Conservation (phyloP, 2,113 vertebrate species). For the Emydura subglobosa region DNA sequence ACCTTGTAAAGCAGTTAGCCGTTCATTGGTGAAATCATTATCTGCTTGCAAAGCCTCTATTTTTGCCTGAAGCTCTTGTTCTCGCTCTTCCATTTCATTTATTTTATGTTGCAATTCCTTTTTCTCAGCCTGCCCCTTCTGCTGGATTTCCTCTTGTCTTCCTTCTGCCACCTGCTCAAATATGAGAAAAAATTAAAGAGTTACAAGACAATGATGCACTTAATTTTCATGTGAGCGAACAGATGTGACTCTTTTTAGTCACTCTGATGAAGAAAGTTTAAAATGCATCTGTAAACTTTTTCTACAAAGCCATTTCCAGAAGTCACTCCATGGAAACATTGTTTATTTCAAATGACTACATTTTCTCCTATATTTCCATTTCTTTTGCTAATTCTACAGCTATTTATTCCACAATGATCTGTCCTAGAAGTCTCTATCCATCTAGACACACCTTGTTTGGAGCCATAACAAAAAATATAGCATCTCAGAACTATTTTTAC, state of each 20-base stretch:
- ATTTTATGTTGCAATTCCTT: constrained; percentile 93
- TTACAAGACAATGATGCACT: background rate
- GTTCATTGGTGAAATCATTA: constrained; percentile 98
- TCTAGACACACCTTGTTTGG: background rate
- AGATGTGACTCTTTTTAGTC: background rate
- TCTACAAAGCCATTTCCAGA: background rate
- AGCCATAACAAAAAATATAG: background rate
- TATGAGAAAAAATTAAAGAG: background rate
- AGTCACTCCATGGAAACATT: background rate
- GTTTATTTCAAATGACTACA: background rate
- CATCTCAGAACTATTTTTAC: background rate
- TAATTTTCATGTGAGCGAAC: background rate
- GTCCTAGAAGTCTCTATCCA: background rate
- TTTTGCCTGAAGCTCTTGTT: constrained; percentile 96
- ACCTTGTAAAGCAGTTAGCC: constrained; percentile 96
- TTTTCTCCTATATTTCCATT: background rate
- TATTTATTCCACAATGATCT: background rate
- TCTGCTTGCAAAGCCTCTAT: constrained; percentile 98
- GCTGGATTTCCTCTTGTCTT: constrained; percentile 94
- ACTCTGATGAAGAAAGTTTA: background rate
- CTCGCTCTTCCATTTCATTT: constrained; percentile 98
- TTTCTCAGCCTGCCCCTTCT: constrained; percentile 93
- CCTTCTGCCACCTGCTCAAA: constrained; percentile 88
- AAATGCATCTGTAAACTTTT: background rate
- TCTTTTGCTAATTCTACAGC: background rate